Percentiles rank a stretch among this genome's conserved stretches.
phyloP scores from a whole-genome alignment of 1,140 invertebrate genomes.

The Paralvinella palmiformis region DNA sequence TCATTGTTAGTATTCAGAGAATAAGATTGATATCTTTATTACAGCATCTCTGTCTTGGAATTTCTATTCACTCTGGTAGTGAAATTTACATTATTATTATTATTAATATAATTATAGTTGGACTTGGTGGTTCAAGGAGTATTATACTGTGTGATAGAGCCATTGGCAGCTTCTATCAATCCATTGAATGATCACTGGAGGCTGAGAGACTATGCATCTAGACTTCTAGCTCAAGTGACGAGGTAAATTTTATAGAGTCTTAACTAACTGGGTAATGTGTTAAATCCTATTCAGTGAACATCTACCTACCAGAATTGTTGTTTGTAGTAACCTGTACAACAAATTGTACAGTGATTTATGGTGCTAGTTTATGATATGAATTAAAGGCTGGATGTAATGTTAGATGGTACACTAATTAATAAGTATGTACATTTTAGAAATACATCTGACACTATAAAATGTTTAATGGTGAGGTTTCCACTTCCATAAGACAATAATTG shows the following conservation, averaged over 20 bases:
- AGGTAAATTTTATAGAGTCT: slow-evolving; percentile 31
- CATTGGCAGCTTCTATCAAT: slow-evolving; percentile 41
- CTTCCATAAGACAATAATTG: too few relatives aligned
- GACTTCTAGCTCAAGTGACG: slow-evolving; percentile 40
- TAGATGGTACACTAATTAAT: too few relatives aligned
- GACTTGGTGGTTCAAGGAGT: slow-evolving; percentile 41
- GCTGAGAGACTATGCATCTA: slow-evolving; percentile 45
- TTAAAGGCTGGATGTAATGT: too few relatives aligned
- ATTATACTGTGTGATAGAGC: slow-evolving; percentile 45
- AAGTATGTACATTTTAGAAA: too few relatives aligned
- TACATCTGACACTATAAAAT: too few relatives aligned
- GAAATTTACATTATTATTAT: neutral
- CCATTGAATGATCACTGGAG: slow-evolving; percentile 47
- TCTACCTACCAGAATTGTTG: too few relatives aligned
- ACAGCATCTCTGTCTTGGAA: neutral
- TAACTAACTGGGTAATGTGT: too few relatives aligned
- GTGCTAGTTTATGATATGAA: too few relatives aligned
- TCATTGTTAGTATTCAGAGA: too few relatives aligned
- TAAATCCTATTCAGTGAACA: too few relatives aligned
- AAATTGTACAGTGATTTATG: slow-evolving; percentile 31
- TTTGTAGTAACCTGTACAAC: slow-evolving; percentile 31
- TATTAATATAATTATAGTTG: slow-evolving; percentile 28
- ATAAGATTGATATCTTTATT: too few relatives aligned
- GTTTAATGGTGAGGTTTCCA: too few relatives aligned
- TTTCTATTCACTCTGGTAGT: neutral